phyloP scores from a whole-genome alignment of 2,113 vertebrate species.

The Hyla sarda region DNA sequence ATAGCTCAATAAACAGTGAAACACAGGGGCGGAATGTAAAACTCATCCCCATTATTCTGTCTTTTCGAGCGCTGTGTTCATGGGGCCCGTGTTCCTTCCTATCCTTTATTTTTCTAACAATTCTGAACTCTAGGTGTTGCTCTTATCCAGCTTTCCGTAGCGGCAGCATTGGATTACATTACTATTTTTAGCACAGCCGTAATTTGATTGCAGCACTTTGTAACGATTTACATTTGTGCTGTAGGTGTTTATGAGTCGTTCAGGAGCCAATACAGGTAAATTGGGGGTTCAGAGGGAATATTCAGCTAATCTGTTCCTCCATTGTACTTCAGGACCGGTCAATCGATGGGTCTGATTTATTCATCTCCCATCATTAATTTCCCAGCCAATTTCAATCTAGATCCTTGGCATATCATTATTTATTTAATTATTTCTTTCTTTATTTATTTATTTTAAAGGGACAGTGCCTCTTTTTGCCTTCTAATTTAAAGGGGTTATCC shows the following conservation, averaged over 20 bases:
- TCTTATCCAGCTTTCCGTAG: background rate
- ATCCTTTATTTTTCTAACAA: background rate
- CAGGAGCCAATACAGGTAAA: background rate
- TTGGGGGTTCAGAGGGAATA: background rate
- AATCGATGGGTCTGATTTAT: background rate
- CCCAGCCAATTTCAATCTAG: background rate
- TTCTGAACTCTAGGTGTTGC: background rate
- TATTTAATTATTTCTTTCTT: no score
- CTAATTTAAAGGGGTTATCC: no score
- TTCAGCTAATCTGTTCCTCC: background rate
- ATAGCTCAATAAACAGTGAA: background rate
- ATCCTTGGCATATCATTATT: background rate
- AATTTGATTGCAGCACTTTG: no score
- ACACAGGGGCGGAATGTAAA: background rate
- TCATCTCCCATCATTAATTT: background rate
- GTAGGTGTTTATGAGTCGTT: no score
- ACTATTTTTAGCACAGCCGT: background rate
- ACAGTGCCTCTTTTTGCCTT: background rate
- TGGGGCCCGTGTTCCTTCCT: no score
- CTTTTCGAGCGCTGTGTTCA: no score
- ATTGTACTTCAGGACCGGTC: background rate
- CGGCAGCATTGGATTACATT: background rate
- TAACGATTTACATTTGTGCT: no score
- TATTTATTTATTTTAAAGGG: constrained; percentile 1
- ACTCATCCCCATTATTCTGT: background rate